Conservation (phyloP, 2,113 vertebrate genomes). For the Bolborhynchus lineola region DNA sequence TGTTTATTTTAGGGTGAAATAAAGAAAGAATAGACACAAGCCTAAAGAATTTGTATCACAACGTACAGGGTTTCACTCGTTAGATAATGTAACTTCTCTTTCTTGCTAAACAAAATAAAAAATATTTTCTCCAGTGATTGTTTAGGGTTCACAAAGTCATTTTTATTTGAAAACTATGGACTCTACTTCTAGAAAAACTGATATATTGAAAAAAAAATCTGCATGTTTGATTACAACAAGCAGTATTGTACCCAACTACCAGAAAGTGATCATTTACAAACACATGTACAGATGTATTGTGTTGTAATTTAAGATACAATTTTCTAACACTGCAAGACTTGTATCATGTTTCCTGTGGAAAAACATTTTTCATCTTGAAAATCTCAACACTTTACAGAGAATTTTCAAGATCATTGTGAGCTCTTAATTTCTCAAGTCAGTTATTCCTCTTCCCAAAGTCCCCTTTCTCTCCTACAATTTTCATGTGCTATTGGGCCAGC, state of each 20-base stretch:
- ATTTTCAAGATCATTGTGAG: neutral
- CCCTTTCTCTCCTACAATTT: neutral
- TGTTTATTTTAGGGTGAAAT: neutral
- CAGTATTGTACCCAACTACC: neutral
- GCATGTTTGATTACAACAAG: neutral
- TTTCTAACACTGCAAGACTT: neutral
- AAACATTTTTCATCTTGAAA: neutral
- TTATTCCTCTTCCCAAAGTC: neutral
- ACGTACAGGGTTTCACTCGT: neutral
- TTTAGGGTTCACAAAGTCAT: neutral
- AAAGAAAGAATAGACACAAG: neutral
- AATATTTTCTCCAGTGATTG: neutral
- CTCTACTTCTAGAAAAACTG: neutral
- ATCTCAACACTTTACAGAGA: neutral
- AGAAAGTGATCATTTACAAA: neutral
- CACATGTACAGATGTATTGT: neutral
- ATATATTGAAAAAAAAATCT: neutral
- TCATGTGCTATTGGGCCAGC: neutral
- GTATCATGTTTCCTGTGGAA: neutral
- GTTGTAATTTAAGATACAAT: neutral
- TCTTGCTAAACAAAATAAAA: neutral
- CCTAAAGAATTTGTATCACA: neutral
- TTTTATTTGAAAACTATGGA: neutral
- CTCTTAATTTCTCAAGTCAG: constrained; percentile 4
- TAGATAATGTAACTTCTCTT: neutral